phyloP scores from a whole-genome alignment of 2,113 vertebrate genomes.

The Pampusana beccarii region DNA sequence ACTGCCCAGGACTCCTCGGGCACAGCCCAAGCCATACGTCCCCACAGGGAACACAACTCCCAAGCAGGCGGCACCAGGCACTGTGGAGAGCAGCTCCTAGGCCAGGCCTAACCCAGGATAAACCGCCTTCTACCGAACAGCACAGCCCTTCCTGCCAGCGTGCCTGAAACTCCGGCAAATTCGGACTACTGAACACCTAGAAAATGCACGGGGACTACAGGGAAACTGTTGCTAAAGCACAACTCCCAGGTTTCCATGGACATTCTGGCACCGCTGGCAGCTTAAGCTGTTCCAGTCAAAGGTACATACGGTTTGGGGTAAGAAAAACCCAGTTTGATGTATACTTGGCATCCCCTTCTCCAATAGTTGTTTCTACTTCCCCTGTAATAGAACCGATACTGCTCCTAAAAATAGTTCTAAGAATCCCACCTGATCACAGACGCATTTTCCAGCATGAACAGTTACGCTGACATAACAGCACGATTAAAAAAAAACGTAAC shows the following conservation, averaged over 20 bases:
- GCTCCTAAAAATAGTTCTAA: background rate
- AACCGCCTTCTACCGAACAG: fast-evolving
- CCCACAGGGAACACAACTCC: background rate
- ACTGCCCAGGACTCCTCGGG: background rate
- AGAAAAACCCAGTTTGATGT: background rate
- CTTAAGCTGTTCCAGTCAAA: fast-evolving
- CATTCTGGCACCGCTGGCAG: background rate
- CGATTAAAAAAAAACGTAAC: fast-evolving
- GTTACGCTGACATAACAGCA: background rate
- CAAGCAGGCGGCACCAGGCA: fast-evolving
- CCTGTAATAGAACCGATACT: background rate
- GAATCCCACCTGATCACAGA: background rate
- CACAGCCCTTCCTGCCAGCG: fast-evolving
- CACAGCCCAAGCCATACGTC: background rate
- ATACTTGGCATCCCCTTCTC: background rate
- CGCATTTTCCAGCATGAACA: background rate
- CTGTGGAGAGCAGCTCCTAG: background rate
- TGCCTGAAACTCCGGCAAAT: background rate
- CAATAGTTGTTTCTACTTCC: background rate
- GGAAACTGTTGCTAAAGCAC: background rate
- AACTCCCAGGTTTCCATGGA: background rate
- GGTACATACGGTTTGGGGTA: fast-evolving
- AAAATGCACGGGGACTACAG: background rate
- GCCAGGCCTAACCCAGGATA: background rate
- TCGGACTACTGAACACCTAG: background rate